These are phyloP conservation scores for Lasius platythorax DNA, from an alignment of 2,888 invertebrate genomes.

Conservation along the genomic window DNA sequence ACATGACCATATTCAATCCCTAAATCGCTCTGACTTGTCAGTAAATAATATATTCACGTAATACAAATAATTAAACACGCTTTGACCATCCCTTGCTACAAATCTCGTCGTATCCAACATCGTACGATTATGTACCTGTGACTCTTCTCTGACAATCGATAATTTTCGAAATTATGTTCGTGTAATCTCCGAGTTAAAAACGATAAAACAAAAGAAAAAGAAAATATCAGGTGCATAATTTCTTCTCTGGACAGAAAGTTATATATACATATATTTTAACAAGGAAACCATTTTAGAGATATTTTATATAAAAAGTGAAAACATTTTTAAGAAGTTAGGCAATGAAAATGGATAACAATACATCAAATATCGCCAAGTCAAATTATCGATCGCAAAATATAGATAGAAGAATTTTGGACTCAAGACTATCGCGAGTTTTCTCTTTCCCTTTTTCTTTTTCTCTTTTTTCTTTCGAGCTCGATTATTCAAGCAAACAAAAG, in stretches of 20 bases:
- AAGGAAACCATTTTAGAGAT: background rate
- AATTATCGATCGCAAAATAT: background rate
- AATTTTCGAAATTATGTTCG: background rate
- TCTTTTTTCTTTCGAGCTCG: background rate
- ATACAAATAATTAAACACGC: slow-evolving; percentile 28
- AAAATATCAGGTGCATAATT: background rate
- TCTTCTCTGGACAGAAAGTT: background rate
- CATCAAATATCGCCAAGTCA: background rate
- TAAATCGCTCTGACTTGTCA: background rate
- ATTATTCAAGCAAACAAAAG: slow-evolving; percentile 30
- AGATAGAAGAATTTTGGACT: background rate
- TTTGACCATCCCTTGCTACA: slow-evolving; percentile 5
- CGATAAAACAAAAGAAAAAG: background rate
- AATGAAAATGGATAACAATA: background rate
- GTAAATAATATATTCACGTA: background rate
- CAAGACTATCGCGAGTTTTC: background rate
- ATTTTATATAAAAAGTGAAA: background rate
- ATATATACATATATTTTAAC: background rate
- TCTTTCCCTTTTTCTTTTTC: background rate
- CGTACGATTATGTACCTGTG: background rate
- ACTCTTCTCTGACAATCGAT: background rate
- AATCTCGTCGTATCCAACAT: background rate
- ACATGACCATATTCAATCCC: background rate
- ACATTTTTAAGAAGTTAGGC: background rate
- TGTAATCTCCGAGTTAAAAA: background rate